Percentiles rank a stretch among this genome's conserved stretches.
These are phyloP conservation scores for Strix occidentalis DNA, from an alignment of 2,797 vertebrate species.

Conservation along the genomic window DNA sequence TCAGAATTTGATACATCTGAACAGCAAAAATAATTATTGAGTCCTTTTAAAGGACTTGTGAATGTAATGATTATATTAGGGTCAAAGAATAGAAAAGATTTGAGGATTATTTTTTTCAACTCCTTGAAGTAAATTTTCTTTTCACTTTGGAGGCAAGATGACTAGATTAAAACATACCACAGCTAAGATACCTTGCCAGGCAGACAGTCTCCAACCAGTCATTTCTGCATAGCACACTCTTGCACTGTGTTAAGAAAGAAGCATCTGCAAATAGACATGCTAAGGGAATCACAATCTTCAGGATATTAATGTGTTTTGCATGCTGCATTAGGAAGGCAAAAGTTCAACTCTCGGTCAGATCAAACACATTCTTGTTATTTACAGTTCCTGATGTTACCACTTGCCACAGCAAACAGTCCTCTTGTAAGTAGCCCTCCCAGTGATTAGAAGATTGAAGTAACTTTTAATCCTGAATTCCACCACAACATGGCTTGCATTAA, in stretches of 20 bases:
- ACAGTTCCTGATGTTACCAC: background rate
- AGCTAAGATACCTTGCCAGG: background rate
- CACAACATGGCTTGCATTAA: background rate
- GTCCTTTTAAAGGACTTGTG: background rate
- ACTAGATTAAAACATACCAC: background rate
- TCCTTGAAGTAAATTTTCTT: slow-evolving; percentile 26
- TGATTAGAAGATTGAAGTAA: slow-evolving; percentile 53
- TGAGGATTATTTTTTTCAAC: background rate
- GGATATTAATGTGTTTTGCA: background rate
- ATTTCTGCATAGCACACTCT: background rate
- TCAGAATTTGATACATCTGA: background rate
- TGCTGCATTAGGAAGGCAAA: slow-evolving; percentile 23
- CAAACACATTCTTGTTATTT: slow-evolving; percentile 26
- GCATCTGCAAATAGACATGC: background rate
- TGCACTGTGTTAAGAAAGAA: background rate
- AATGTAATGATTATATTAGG: slow-evolving; percentile 17
- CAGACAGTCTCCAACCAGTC: background rate
- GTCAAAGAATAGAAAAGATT: slow-evolving; percentile 3
- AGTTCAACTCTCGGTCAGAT: slow-evolving; percentile 50
- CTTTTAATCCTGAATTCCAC: slow-evolving; percentile 49
- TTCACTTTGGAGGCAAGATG: background rate
- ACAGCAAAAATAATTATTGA: slow-evolving; percentile 6
- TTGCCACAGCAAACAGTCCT: background rate
- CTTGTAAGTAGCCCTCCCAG: slow-evolving; percentile 23
- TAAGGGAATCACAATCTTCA: background rate